Conservation (phyloP, 1,140 invertebrate species). For the Drosophila neocordata region DNA sequence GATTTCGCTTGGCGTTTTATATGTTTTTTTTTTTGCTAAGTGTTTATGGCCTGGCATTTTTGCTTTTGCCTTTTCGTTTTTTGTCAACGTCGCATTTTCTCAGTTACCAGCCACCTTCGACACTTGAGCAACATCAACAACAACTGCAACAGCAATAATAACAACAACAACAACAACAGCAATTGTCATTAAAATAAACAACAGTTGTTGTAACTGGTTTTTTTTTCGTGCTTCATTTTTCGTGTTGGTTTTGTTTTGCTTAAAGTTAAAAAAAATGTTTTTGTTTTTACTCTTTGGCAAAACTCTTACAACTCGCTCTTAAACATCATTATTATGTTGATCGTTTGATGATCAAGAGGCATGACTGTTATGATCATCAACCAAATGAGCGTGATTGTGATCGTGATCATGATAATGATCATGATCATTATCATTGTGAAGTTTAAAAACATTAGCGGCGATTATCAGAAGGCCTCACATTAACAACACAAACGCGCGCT, state of each 20-base stretch:
- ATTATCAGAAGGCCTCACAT: slow-evolving; percentile 53
- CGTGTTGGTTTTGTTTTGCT: slow-evolving; percentile 29
- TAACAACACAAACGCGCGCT: slow-evolving; percentile 38
- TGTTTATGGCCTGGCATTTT: slow-evolving; percentile 46
- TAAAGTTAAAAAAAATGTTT: slow-evolving; percentile 12
- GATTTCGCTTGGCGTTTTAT: slow-evolving; percentile 16
- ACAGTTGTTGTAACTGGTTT: slow-evolving; percentile 72
- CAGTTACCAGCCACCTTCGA: slow-evolving; percentile 42
- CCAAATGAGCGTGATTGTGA: not conserved
- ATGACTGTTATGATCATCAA: not conserved
- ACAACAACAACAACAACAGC: slow-evolving; percentile 26
- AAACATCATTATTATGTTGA: slow-evolving; percentile 24
- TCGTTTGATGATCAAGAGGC: not conserved
- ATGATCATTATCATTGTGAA: slow-evolving; percentile 30
- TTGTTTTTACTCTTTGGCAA: slow-evolving; percentile 11
- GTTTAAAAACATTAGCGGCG: slow-evolving; percentile 56
- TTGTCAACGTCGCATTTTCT: slow-evolving; percentile 70
- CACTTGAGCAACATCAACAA: slow-evolving; percentile 38
- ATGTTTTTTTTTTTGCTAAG: not conserved
- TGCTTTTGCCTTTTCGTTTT: slow-evolving; percentile 50
- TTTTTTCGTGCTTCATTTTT: slow-evolving; percentile 41
- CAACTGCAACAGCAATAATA: slow-evolving; percentile 27
- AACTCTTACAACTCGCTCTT: slow-evolving; percentile 38
- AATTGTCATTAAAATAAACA: slow-evolving; percentile 65
- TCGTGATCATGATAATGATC: slow-evolving; percentile 1